Evolutionary conservation across 2,888 invertebrate species (phyloP), one percentile per base, ranked within the genome.

Genomic region (Nomada hirtipes): DNA sequence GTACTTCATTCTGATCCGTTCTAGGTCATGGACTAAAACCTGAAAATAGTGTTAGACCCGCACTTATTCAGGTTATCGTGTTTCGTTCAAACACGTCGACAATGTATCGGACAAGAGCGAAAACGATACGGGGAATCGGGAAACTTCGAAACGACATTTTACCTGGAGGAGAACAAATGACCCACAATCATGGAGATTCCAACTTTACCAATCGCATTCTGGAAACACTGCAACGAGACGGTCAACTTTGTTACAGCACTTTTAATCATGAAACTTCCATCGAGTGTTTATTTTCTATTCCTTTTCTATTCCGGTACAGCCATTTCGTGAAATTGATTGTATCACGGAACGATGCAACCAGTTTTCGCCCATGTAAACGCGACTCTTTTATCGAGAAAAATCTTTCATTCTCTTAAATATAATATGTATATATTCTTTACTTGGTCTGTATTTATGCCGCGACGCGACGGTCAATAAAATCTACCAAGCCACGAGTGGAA

Each of bases 141-240:
- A 77, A 87, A 87, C 79, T 89, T 83, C 26, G 74, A 26, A 79
- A 78, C 65, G 79, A 83, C 78, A 82, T 87, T 78, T 79, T 86
- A 74, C n/a, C 20, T 29, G 11, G 18, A 9, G 29, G 11, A 55
- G 59, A 57, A 79, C 79, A 64, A 82, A 80, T 77, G 74, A 71
- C 72, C 65, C 76, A 65, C 69, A 73, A 61, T 81, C 72, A 76
- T 61, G 74, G 82, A 74, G 72, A 84, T 83, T 69, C 79, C 47
- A 89, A 89, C 84, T 89, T 83, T 83, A 76, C 79, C 88, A 86
- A 89, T 86, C 76, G 72, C 67, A 71, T 65, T 67, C 69, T 63
- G 52, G 59, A 81, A 73, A 79, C 71, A 72, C 20, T 76, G 65
- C 68, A 64, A 64, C 71, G 42, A 55, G 71, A 55, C 70, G 64